These are phyloP conservation scores for Vulpes lagopus DNA, from an alignment of 2,113 vertebrate species.

Conservation along the genomic window DNA sequence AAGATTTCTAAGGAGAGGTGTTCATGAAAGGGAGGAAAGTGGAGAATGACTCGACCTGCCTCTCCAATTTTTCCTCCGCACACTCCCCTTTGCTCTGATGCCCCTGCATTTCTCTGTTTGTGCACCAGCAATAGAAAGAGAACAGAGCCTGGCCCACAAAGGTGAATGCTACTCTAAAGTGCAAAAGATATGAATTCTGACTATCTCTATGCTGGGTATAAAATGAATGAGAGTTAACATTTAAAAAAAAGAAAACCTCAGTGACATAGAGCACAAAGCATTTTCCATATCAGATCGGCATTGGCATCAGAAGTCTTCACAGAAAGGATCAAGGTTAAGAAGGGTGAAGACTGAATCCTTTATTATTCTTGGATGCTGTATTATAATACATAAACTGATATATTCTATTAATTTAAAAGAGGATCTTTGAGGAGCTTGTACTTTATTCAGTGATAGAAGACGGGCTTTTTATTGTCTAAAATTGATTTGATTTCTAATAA, in stretches of 20 bases:
- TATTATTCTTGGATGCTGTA: conserved; percentile 56
- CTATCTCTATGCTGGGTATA: not conserved
- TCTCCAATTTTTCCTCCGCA: not conserved
- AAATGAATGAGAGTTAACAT: not conserved
- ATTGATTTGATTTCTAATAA: conserved; percentile 76
- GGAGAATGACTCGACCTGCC: rapidly evolving
- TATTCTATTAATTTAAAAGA: conserved; percentile 74
- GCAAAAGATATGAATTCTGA: not conserved
- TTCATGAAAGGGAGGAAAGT: not conserved
- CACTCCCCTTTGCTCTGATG: rapidly evolving
- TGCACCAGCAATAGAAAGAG: not conserved
- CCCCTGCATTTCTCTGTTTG: too few species aligned
- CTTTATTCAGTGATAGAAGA: conserved; percentile 67
- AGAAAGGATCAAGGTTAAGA: conserved; percentile 67
- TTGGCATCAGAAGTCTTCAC: not conserved
- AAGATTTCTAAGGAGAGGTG: not conserved
- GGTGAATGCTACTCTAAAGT: not conserved
- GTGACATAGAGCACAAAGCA: not conserved
- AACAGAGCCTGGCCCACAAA: not conserved
- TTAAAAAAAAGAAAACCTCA: not conserved
- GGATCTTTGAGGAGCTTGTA: conserved; percentile 53
- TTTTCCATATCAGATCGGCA: conserved; percentile 25
- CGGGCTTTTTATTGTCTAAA: conserved; percentile 71
- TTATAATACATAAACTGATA: conserved; percentile 66
- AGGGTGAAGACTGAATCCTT: conserved; percentile 40